Evolutionary conservation across 2,888 invertebrate species (phyloP).

Genomic region (Harpagoxenus sublaevis): DNA sequence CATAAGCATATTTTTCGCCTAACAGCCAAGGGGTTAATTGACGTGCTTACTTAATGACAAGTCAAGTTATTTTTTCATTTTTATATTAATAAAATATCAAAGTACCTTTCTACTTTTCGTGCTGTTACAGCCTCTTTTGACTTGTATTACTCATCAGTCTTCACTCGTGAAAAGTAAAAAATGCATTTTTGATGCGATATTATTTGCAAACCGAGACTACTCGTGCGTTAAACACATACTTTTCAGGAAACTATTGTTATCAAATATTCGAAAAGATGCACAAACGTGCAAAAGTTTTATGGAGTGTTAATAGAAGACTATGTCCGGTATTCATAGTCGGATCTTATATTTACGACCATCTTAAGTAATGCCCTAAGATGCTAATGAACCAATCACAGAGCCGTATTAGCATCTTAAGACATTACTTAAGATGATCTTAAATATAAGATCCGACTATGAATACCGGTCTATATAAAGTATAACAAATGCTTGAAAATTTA

Average conservation of each 20-base stretch:
- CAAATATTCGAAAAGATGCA: background rate
- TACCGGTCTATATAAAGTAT: background rate
- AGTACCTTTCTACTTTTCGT: background rate
- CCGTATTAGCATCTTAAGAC: too few species aligned
- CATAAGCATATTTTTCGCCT: too few species aligned
- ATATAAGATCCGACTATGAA: too few species aligned
- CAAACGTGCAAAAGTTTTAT: background rate
- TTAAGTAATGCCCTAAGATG: too few species aligned
- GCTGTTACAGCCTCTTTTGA: background rate
- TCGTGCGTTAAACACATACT: background rate
- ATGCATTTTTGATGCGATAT: background rate
- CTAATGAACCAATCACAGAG: too few species aligned
- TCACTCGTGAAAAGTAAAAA: background rate
- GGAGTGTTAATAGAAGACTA: background rate
- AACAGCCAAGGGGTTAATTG: background rate
- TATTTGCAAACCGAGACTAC: background rate
- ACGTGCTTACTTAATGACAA: background rate
- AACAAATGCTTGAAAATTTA: conserved; percentile 1
- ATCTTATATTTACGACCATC: too few species aligned
- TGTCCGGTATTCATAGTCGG: background rate
- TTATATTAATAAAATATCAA: background rate
- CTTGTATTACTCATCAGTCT: background rate
- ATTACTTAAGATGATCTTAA: too few species aligned
- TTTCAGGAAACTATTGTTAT: background rate
- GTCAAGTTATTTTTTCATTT: background rate